phyloP scores from a whole-genome alignment of 1,140 invertebrate genomes.

The Drosophila burlai region DNA sequence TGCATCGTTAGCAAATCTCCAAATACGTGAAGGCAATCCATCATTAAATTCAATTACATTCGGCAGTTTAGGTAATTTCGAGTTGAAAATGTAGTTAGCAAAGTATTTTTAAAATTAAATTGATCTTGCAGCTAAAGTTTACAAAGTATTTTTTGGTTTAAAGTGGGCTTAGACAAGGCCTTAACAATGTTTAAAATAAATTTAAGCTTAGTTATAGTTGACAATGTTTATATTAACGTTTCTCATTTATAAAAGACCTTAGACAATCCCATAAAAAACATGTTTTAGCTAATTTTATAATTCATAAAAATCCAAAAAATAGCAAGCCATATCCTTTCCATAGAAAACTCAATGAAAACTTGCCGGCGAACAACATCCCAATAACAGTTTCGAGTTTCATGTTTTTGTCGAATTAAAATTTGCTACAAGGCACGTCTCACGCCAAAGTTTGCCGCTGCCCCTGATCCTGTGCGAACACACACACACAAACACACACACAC shows the following conservation, averaged over 20 bases:
- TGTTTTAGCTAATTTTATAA: slow-evolving; percentile 34
- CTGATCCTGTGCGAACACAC: slow-evolving; percentile 57
- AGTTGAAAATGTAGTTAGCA: not conserved
- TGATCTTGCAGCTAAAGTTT: no score
- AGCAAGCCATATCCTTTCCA: not conserved
- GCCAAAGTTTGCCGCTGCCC: slow-evolving; percentile 62
- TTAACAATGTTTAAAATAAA: not conserved
- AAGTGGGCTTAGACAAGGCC: not conserved
- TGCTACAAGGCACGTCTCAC: slow-evolving; percentile 79
- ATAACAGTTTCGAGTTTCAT: slow-evolving; percentile 78
- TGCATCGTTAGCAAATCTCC: slow-evolving; percentile 63
- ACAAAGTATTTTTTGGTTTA: not conserved
- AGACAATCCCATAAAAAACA: not conserved
- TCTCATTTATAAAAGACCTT: not conserved
- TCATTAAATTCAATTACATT: slow-evolving; percentile 64
- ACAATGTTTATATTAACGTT: not conserved
- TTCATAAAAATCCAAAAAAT: slow-evolving; percentile 4
- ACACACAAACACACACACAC: not conserved
- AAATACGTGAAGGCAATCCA: slow-evolving; percentile 55
- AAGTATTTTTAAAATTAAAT: not conserved
- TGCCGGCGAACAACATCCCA: slow-evolving; percentile 57
- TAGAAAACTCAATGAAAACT: slow-evolving; percentile 48
- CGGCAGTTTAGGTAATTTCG: slow-evolving; percentile 38
- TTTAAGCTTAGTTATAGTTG: not conserved
- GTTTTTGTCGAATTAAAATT: slow-evolving; percentile 84